Conservation (phyloP, 1,140 invertebrate genomes). For the Artemia franciscana region DNA sequence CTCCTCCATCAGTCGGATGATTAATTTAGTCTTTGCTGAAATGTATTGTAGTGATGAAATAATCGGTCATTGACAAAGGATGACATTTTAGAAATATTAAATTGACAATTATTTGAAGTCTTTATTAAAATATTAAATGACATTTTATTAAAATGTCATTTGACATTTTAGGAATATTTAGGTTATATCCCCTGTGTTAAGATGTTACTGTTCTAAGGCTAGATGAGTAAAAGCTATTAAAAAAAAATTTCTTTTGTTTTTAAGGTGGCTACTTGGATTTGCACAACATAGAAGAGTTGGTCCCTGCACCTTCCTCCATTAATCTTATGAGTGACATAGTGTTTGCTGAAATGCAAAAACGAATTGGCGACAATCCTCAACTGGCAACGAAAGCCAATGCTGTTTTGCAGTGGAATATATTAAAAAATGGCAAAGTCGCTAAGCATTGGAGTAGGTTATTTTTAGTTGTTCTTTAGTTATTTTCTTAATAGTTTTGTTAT, state of each 20-base stretch:
- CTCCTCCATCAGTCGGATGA: too few species aligned
- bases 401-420: slow-evolving; percentile 62
- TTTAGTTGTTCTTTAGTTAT: slow-evolving; percentile 5
- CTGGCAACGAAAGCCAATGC: slow-evolving; percentile 54
- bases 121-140: too few species aligned
- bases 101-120: too few species aligned
- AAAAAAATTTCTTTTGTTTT: slow-evolving; percentile 14
- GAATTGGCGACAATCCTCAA: slow-evolving; percentile 39
- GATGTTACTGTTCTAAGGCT: too few species aligned
- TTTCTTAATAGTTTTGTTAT: background rate
- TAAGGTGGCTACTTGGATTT: slow-evolving; percentile 64
- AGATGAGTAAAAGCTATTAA: too few species aligned
- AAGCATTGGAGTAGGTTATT: slow-evolving; percentile 63
- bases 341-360: slow-evolving; percentile 47
- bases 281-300: slow-evolving; percentile 21
- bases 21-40: too few species aligned
- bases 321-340: slow-evolving; percentile 49
- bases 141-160: too few species aligned
- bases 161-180: too few species aligned
- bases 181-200: too few species aligned
- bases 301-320: slow-evolving; percentile 11
- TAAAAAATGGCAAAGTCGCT: slow-evolving; percentile 42
- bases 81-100: too few species aligned
- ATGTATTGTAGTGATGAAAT: too few species aligned
- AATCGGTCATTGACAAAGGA: too few species aligned